Evolutionary conservation across 2,888 invertebrate species (phyloP).

Genomic region (Heliconius aoede): DNA sequence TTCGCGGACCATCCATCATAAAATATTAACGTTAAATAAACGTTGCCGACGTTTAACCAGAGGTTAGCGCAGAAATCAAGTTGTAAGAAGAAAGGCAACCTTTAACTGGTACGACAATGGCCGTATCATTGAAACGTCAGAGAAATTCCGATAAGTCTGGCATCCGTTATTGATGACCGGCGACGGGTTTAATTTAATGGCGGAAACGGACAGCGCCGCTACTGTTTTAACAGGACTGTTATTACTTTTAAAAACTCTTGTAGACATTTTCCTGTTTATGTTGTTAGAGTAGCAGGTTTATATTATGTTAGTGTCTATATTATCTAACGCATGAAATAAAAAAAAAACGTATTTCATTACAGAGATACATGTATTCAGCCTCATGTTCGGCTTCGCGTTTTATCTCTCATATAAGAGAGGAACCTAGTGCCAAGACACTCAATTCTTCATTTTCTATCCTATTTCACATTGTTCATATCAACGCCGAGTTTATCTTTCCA

Average conservation of each 20-base stretch:
- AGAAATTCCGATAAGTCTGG: slow-evolving; percentile 31
- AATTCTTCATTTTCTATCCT: no score
- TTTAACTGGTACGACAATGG: slow-evolving; percentile 24
- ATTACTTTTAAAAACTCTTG: background rate
- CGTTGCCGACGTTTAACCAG: background rate
- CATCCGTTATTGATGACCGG: slow-evolving; percentile 36
- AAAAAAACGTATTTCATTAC: no score
- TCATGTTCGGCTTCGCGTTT: no score
- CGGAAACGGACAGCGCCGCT: slow-evolving; percentile 29
- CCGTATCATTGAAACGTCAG: slow-evolving; percentile 28
- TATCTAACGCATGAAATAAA: no score
- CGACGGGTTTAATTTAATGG: slow-evolving; percentile 34
- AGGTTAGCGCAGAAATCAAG: background rate
- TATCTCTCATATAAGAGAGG: no score
- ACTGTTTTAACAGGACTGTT: slow-evolving; percentile 9
- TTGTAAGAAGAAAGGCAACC: slow-evolving; percentile 15
- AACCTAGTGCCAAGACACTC: no score
- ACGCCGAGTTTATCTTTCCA: no score
- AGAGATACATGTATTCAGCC: no score
- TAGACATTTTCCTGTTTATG: background rate
- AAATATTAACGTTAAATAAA: no score
- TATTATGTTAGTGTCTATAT: background rate
- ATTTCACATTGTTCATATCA: no score
- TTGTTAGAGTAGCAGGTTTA: background rate
- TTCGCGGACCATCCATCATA: background rate